A percentile compares a stretch with the other conserved stretches of the same genome.
These are phyloP conservation scores for Phacellophora camtschatica DNA, from an alignment of 30 jellyfish, hydroid and myxozoan genomes.

Conservation along the genomic window DNA sequence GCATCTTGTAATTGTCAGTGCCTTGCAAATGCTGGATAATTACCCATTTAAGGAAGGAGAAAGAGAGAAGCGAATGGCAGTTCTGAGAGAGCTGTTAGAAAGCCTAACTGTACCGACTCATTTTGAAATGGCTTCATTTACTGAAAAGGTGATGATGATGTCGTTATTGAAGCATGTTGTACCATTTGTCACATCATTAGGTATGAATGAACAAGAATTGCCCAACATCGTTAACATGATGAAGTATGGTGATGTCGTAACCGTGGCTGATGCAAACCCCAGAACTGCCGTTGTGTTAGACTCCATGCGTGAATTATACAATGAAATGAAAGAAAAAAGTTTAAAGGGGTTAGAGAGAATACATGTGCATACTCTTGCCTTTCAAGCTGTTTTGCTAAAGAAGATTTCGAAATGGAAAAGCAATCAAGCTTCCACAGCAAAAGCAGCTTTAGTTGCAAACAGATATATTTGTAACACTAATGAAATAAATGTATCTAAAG, in stretches of 20 bases:
- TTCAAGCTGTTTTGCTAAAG: conserved; percentile 71
- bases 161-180: conserved; percentile 68
- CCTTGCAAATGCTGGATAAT: conserved; percentile 91
- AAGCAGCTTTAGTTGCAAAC: conserved; percentile 88
- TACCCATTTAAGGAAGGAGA: conserved; percentile 76
- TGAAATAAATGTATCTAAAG: conserved; percentile 57
- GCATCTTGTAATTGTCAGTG: conserved; percentile 72
- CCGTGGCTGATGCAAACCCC: conserved; percentile 85
- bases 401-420: conserved; percentile 73
- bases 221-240: conserved; percentile 89
- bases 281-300: conserved; percentile 86
- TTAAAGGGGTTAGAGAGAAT: conserved; percentile 74
- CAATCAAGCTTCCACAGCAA: conserved; percentile 72
- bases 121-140: conserved; percentile 95
- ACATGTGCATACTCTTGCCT: conserved; percentile 90
- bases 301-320: conserved; percentile 63
- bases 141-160: conserved; percentile 89
- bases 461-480: conserved; percentile 78
- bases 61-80: conserved; percentile 77
- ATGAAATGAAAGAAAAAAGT: conserved; percentile 41
- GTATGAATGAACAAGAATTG: conserved; percentile 93
- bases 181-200: conserved; percentile 87
- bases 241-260: conserved; percentile 65
- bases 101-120: conserved; percentile 51
- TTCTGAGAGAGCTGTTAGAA: conserved; percentile 62